Evolutionary conservation across 2,113 vertebrate species (phyloP), one percentile per base, ranked within the genome.

Genomic region (Fulica atra): DNA sequence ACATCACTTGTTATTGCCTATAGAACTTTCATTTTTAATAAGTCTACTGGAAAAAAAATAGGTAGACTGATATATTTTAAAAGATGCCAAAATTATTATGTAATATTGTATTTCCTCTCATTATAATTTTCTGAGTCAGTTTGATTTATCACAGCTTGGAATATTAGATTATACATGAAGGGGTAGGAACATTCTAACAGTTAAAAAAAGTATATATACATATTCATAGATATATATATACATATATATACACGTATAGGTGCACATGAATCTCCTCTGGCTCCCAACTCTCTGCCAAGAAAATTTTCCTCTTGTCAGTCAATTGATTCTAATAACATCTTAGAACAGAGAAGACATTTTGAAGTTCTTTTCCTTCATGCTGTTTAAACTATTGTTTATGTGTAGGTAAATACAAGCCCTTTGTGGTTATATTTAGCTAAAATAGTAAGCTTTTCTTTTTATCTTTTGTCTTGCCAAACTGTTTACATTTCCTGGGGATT

Each of bases 271-370:
- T 97, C 94, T 96, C 68, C 80, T 97, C 91, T 97, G 95, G 86
- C 93, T 97, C 90, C 84, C 25, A 13, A 51, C 68, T 96, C 86
- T 92, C 80, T 97, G 97, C 95, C 92, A 95, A 96, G 73, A 96
- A 97, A 94, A 95, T 92, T 90, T 96, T 95, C 73, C 90, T 96
- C 63, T 91, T 97, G 96, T 97, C 97, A 97, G 80, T 97, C 96
- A 96, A 28, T 76, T 96, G 89, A 96, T 95, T 77, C 81, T 97
- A 95, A 94, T 96, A 97, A 64, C 93, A 82, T 95, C 81, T 95
- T 96, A 95, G 86, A 97, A 94, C 56, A 95, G 46, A 96, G 78
- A 82, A 96, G 93, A 48, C 53, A 90, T 94, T 96, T 96, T 96
- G 84, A 97, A 97, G 36, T 85, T 89, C 76, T 95, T 94, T 94